These are phyloP conservation scores for Diogma glabrata DNA, from an alignment of 2,888 invertebrate species.

Conservation along the genomic window DNA sequence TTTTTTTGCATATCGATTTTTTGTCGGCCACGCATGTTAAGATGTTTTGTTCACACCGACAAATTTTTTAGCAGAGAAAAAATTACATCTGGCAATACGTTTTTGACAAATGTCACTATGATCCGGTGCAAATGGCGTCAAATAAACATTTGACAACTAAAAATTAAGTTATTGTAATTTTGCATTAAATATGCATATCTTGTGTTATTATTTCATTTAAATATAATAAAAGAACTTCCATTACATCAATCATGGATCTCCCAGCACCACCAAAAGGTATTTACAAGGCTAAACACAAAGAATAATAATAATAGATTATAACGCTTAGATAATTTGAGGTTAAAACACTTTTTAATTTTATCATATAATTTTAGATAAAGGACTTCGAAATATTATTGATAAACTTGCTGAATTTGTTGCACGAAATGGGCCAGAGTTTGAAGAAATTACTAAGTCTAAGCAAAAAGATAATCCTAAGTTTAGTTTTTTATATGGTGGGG, in stretches of 20 bases:
- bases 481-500: slow-evolving; percentile 93
- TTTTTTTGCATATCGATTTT: no score
- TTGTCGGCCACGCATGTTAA: no score
- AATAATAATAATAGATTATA: background rate
- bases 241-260: slow-evolving; percentile 12
- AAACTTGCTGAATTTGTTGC: slow-evolving; percentile 98
- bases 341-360: no score
- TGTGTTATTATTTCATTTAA: slow-evolving; percentile 1
- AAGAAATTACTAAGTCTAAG: slow-evolving; percentile 97
- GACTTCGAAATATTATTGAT: slow-evolving; percentile 94
- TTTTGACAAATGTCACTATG: slow-evolving; percentile 6
- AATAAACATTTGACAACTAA: slow-evolving; percentile 12
- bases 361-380: slow-evolving; percentile 53
- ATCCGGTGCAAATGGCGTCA: slow-evolving; percentile 15
- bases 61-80: no score
- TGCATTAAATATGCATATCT: no score
- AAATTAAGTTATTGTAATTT: no score
- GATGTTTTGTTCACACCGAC: no score
- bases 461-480: slow-evolving; percentile 97
- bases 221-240: background rate
- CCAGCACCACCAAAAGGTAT: slow-evolving; percentile 13
- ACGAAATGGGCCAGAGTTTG: slow-evolving; percentile 98
- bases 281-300: slow-evolving; percentile 3
- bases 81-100: background rate
- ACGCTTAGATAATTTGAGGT: background rate